Percentiles rank a stretch among this genome's conserved stretches.
Evolutionary conservation across 2,797 vertebrate genomes (phyloP).

Genomic region (Anisognathus igniventris): DNA sequence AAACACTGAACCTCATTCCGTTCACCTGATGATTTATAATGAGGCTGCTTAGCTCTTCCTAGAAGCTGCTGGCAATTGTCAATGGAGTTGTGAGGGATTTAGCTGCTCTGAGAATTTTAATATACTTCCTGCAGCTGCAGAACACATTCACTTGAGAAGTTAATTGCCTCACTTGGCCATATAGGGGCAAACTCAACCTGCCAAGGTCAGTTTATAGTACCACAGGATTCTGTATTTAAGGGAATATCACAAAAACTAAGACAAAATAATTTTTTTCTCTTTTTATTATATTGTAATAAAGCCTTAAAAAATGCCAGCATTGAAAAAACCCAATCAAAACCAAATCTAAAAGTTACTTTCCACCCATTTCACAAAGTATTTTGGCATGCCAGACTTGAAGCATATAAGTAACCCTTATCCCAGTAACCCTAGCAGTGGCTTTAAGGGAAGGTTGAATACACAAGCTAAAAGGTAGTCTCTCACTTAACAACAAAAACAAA

Average conservation of each 20-base stretch:
- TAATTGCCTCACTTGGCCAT: neutral
- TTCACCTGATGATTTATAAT: constrained; percentile 25
- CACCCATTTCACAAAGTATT: neutral
- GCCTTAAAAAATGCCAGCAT: neutral
- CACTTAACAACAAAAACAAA: neutral
- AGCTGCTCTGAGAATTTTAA: neutral
- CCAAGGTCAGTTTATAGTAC: neutral
- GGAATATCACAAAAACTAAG: neutral
- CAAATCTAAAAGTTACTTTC: neutral
- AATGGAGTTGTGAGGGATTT: neutral
- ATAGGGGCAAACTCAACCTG: neutral
- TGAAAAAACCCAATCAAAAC: neutral
- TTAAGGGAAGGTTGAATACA: neutral
- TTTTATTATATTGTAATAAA: neutral
- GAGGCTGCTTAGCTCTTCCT: neutral
- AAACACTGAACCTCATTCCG: neutral
- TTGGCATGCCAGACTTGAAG: rapidly evolving
- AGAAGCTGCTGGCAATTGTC: neutral
- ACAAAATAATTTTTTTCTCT: neutral
- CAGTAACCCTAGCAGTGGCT: neutral
- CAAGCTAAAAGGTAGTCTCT: neutral
- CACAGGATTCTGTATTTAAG: neutral
- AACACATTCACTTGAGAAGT: neutral
- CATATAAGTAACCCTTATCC: neutral
- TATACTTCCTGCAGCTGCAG: neutral